phyloP scores from a whole-genome alignment of 92 coral and sea anemone species.

The Epizoanthus stellaris region DNA sequence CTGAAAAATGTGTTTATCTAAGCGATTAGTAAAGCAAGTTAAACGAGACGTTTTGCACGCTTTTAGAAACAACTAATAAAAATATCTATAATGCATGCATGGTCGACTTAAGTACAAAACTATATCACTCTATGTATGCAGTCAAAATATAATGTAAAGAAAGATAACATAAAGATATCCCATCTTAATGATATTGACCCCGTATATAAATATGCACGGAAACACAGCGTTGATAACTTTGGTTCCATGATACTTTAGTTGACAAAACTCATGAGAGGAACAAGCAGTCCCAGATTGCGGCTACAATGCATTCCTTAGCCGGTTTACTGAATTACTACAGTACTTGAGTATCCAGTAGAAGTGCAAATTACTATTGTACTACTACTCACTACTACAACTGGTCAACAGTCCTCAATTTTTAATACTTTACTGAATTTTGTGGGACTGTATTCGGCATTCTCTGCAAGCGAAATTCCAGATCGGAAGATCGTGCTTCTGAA shows the following conservation, averaged over 20 bases:
- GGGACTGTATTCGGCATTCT: neutral
- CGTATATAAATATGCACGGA: too few species aligned
- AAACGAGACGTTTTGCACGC: neutral
- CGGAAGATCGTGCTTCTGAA: neutral
- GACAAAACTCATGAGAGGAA: too few species aligned
- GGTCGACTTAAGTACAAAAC: neutral
- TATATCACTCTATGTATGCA: too few species aligned
- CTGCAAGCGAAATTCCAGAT: neutral
- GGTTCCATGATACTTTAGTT: too few species aligned
- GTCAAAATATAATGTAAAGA: neutral
- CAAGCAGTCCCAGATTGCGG: too few species aligned
- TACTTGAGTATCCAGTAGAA: too few species aligned
- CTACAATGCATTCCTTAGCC: too few species aligned
- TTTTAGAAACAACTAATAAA: neutral
- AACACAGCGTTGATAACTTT: too few species aligned
- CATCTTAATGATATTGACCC: too few species aligned
- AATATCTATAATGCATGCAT: neutral
- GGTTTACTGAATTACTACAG: too few species aligned
- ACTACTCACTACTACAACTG: neutral
- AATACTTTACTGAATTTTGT: neutral
- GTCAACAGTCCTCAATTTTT: neutral
- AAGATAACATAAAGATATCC: neutral
- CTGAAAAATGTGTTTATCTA: slow-evolving; percentile 17
- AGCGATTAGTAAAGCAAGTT: slow-evolving; percentile 2
- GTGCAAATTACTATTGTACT: too few species aligned